Conservation (phyloP, 2,888 invertebrate species). For the Busseola fusca region DNA sequence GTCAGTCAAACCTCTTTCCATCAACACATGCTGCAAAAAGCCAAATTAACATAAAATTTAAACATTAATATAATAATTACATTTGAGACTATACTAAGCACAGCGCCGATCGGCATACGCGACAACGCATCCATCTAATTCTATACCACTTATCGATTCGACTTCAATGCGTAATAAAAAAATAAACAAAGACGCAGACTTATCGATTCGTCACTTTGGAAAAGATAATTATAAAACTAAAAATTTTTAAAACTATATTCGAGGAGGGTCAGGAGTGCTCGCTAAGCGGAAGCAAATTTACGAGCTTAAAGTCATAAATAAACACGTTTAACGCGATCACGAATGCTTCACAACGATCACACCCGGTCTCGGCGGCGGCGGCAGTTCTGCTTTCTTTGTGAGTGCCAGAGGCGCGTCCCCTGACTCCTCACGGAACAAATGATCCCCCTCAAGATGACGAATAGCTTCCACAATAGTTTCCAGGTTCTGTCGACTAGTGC, state of each 20-base stretch:
- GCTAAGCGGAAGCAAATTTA: slow-evolving; percentile 75
- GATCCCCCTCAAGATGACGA: slow-evolving; percentile 98
- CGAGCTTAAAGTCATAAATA: slow-evolving; percentile 70
- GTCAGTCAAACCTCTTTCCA: slow-evolving; percentile 81
- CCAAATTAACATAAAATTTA: slow-evolving; percentile 74
- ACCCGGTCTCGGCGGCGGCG: slow-evolving; percentile 93
- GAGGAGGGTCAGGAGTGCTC: slow-evolving; percentile 83
- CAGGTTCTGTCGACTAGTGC: slow-evolving; percentile 96
- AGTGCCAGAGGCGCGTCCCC: slow-evolving; percentile 90
- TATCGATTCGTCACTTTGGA: slow-evolving; percentile 88
- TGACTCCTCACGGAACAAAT: slow-evolving; percentile 95
- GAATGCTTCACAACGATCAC: slow-evolving; percentile 97
- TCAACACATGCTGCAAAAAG: slow-evolving; percentile 74
- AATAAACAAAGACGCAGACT: slow-evolving; percentile 85
- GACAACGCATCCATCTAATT: slow-evolving; percentile 77
- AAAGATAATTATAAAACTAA: slow-evolving; percentile 86
- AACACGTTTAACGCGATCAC: slow-evolving; percentile 88
- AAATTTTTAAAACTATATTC: slow-evolving; percentile 86
- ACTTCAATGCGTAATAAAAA: slow-evolving; percentile 78
- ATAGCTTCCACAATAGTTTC: slow-evolving; percentile 99
- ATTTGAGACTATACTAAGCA: slow-evolving; percentile 87
- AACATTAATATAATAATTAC: slow-evolving; percentile 78
- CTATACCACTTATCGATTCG: slow-evolving; percentile 73
- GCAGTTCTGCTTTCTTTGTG: slow-evolving; percentile 85
- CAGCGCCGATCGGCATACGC: slow-evolving; percentile 80